Conservation (phyloP, 2,113 vertebrate genomes). For the Siniperca chuatsi region DNA sequence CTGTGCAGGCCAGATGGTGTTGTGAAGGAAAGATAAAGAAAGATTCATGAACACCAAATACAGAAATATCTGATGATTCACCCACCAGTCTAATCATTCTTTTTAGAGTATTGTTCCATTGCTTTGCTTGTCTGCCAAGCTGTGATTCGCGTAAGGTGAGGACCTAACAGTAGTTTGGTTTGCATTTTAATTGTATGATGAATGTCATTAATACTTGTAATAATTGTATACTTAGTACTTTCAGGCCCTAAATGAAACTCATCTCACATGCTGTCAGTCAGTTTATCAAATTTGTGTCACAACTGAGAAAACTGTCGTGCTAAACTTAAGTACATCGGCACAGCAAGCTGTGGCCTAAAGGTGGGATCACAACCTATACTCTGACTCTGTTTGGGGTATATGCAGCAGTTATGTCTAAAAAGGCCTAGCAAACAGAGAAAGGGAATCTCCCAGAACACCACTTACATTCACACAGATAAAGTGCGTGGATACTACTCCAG, state of each 20-base stretch:
- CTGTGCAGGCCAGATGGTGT: conserved; percentile 38
- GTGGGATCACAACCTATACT: background rate
- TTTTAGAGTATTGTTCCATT: conserved; percentile 18
- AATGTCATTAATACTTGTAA: background rate
- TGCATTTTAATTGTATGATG: conserved; percentile 13
- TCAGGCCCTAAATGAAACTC: background rate
- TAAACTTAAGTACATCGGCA: background rate
- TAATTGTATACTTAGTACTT: background rate
- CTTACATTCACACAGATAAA: background rate
- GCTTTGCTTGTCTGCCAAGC: conserved; percentile 4
- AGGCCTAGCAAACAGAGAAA: background rate
- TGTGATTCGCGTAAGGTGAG: conserved; percentile 18
- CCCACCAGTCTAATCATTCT: conserved; percentile 21
- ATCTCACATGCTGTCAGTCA: background rate
- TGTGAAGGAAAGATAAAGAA: conserved; percentile 39
- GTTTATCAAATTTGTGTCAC: background rate
- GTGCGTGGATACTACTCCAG: background rate
- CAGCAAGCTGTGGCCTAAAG: background rate
- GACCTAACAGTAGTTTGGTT: background rate
- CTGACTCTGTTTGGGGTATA: background rate
- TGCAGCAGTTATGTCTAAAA: conserved; percentile 7
- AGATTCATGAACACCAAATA: conserved; percentile 46
- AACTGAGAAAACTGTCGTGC: background rate
- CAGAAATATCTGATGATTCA: conserved; percentile 48
- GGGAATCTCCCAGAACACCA: background rate